Conservation (phyloP, 2,113 vertebrate species). For the Carettochelys insculpta region DNA sequence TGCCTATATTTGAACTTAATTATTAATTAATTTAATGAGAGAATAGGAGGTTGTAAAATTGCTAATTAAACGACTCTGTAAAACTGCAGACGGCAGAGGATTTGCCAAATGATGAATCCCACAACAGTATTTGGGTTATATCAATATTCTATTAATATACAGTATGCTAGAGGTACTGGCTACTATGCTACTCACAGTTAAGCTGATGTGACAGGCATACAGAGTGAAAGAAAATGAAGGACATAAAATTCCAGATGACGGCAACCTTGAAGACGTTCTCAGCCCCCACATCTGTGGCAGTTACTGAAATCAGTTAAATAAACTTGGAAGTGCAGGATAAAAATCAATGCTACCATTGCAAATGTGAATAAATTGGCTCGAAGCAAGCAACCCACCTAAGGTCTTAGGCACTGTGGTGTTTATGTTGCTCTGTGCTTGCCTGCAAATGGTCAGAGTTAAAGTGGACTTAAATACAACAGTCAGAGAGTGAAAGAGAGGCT, state of each 20-base stretch:
- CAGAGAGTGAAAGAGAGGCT: conserved; percentile 31
- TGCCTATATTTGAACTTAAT: conserved; percentile 91
- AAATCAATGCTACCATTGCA: conserved; percentile 72
- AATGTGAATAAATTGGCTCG: conserved; percentile 35
- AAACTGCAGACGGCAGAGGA: conserved; percentile 83
- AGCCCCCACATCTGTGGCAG: conserved; percentile 64
- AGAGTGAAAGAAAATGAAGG: conserved; percentile 82
- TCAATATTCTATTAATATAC: conserved; percentile 95
- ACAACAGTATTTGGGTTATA: conserved; percentile 85
- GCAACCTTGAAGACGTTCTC: conserved; percentile 87
- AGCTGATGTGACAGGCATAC: conserved; percentile 84
- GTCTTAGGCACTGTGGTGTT: background rate
- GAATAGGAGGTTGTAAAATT: conserved; percentile 86
- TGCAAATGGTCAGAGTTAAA: background rate
- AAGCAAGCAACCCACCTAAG: background rate
- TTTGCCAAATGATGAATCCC: conserved; percentile 86
- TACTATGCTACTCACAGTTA: conserved; percentile 82
- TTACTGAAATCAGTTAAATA: conserved; percentile 79
- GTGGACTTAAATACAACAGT: conserved; percentile 49
- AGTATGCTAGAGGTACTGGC: conserved; percentile 86
- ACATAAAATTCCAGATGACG: conserved; percentile 86
- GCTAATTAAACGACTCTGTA: conserved; percentile 88
- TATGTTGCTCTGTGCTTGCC: background rate
- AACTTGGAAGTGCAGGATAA: conserved; percentile 80
- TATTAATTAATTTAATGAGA: conserved; percentile 94